Base-by-base conservation (phyloP, 1,140 invertebrate genomes). In the Atta texana region DNA sequence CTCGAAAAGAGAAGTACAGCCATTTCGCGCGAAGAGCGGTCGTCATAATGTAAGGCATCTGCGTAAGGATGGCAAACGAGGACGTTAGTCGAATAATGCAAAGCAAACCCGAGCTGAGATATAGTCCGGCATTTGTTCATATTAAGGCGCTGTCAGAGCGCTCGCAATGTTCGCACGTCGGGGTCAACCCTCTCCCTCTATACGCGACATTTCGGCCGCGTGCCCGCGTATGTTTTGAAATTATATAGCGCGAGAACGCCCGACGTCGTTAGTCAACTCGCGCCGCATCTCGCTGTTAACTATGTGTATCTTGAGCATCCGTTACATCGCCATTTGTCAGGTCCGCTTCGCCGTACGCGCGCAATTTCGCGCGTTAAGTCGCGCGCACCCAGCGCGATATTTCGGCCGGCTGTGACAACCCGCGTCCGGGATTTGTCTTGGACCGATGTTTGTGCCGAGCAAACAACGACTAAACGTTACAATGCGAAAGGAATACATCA, bases 71-170 rank as follows among this genome's bases (percentile, higher is more conserved):
- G 92, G 92, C 91, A 94, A 93, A 93, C 93, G 92, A 94, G 93
- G 85, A 92, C 85, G 92, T 93, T 93, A 93, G 91, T 87, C 92
- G 94, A 94, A 95, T 94, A 94, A 94, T 94, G 93, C 92, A 94
- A 94, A 93, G 93, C 91, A 94, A 94, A 93, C 91, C 90, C 92
- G 80, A 89, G 90, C 89, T 93, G 92, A 94, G 91, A 93, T 94
- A 94, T 94, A 92, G 85, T 92, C 92, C 87, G 77, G 90, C 94
- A 95, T 95, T 94, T 94, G 93, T 94, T 92, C 93, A 93, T 94
- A 93, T 94, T 94, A 94, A 92, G 91, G 87, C 71, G 87, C 61
- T 91, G 92, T 93, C 92, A 92, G 12, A 68, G 89, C 71, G 71
- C 55, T 80, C 76, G 75, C 78, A 74, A 72, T 75, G 81, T 34